A percentile compares a stretch with the other conserved stretches of the same genome.
These are phyloP conservation scores for Propsilocerus akamusi DNA, from an alignment of 1,140 invertebrate species.

Conservation along the genomic window DNA sequence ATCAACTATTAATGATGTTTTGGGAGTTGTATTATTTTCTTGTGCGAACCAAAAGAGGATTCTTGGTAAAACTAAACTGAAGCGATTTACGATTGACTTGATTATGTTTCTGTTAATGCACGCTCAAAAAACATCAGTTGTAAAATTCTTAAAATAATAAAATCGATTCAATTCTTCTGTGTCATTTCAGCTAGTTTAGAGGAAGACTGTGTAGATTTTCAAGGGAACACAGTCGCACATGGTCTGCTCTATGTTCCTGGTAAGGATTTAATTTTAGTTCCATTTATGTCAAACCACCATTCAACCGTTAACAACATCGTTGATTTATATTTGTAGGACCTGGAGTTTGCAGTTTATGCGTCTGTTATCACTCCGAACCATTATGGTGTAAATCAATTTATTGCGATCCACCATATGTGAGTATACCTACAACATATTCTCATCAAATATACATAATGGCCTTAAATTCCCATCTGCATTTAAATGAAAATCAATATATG, in stretches of 20 bases:
- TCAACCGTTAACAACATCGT: neutral
- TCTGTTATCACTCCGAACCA: conserved; percentile 66
- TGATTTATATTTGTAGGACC: conserved; percentile 24
- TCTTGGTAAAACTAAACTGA: too few species aligned
- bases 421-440: conserved; percentile 15
- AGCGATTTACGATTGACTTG: too few species aligned
- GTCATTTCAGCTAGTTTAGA: conserved; percentile 35
- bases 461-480: too few species aligned
- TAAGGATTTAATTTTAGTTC: neutral
- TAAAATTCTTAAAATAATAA: too few species aligned
- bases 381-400: conserved; percentile 74
- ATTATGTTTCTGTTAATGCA: too few species aligned
- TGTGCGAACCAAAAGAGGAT: too few species aligned
- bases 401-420: conserved; percentile 66
- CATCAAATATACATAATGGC: too few species aligned
- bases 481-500: too few species aligned
- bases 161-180: conserved; percentile 3
- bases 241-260: conserved; percentile 62
- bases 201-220: conserved; percentile 63
- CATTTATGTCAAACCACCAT: too few species aligned
- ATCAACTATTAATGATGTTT: too few species aligned
- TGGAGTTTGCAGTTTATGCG: conserved; percentile 67
- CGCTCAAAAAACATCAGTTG: too few species aligned
- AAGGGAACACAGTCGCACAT: conserved; percentile 51
- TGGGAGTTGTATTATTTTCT: too few species aligned